phyloP scores from a whole-genome alignment of 2,888 invertebrate species.

The Leucophenga maculata region DNA sequence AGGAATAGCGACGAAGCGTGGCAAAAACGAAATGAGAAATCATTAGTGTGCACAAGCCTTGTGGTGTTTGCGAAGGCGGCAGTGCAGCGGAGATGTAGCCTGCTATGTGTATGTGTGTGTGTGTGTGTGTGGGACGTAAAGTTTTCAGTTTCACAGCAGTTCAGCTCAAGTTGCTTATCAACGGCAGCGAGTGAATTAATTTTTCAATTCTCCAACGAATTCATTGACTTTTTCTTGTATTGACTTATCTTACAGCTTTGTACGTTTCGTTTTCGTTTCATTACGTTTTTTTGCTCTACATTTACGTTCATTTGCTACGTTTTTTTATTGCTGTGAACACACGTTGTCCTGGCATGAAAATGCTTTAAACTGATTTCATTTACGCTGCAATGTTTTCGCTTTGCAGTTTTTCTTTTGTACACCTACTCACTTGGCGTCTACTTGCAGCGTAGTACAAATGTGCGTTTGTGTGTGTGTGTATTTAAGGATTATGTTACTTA shows the following conservation, averaged over 20 bases:
- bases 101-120: not conserved
- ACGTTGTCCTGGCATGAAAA: slow-evolving; percentile 57
- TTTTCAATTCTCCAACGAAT: slow-evolving; percentile 69
- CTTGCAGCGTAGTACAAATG: not conserved
- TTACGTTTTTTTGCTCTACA: not conserved
- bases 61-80: slow-evolving; percentile 23
- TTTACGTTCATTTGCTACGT: no score
- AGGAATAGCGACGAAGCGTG: slow-evolving; percentile 6
- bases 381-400: slow-evolving; percentile 67
- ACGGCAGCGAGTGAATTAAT: slow-evolving; percentile 66
- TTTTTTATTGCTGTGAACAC: slow-evolving; percentile 43
- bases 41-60: slow-evolving; percentile 60
- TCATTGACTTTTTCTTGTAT: slow-evolving; percentile 62
- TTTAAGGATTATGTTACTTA: slow-evolving; percentile 27
- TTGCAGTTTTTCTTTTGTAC: slow-evolving; percentile 53
- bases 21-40: slow-evolving; percentile 54
- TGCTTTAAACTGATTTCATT: slow-evolving; percentile 69
- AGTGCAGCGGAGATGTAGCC: not conserved
- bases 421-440: slow-evolving; percentile 38
- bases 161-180: slow-evolving; percentile 54
- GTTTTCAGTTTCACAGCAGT: slow-evolving; percentile 39
- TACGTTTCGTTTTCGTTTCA: not conserved
- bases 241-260: not conserved
- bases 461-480: slow-evolving; percentile 44
- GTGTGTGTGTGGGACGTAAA: slow-evolving; percentile 47